Evolutionary conservation across 2,888 invertebrate genomes (phyloP), one percentile per base, ranked within the genome.

Genomic region (Tenthredo livida): DNA sequence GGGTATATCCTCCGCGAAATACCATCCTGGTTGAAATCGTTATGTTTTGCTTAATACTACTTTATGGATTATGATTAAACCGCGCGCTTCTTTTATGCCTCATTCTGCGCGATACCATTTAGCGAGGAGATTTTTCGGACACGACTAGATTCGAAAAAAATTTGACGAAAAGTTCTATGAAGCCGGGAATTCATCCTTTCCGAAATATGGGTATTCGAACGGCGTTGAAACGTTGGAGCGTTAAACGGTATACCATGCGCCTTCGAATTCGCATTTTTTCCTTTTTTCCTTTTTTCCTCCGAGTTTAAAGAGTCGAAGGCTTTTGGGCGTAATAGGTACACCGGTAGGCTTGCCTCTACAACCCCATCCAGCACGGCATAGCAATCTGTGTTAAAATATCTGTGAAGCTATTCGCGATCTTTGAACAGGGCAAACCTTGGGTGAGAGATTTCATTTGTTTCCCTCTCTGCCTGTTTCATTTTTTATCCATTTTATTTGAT

Each of bases 371-470:
- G 1, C 58, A 7, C 65, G 9, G 12, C 9, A n/a, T 7, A 29
- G 43, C 54, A 61, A 80, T 80, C 80, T 40, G 50, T 29, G 80
- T 61, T 80, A 80, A 80, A 80, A 80, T 80, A 80, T 80, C 61
- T 50, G 37, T 21, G 61, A 61, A 58, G 29, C 40, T 80, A 12
- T 54, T 78, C 10, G 17, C 50, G 54, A 50, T 78, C 54, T 78
- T 33, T 54, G n/a, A 43, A 43, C 43, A 43, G 12, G 43, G 12
- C 25, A 6, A 25, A 12, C 47, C n/a, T 29, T 12, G 29, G 21
- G 2, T n/a, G 25, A 37, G 25, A 37, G 25, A 37, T 75, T 40
- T n/a, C 43, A n/a, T 58, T 61, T 21, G 17, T 50, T 58, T 58
- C 58, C 29, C 43, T 54, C 25, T n/a, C 40, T 80, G n/a, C 17